Evolutionary conservation across 2,797 vertebrate species (phyloP), one percentile per base, ranked within the genome.

Genomic region (Sebastes miniatus): DNA sequence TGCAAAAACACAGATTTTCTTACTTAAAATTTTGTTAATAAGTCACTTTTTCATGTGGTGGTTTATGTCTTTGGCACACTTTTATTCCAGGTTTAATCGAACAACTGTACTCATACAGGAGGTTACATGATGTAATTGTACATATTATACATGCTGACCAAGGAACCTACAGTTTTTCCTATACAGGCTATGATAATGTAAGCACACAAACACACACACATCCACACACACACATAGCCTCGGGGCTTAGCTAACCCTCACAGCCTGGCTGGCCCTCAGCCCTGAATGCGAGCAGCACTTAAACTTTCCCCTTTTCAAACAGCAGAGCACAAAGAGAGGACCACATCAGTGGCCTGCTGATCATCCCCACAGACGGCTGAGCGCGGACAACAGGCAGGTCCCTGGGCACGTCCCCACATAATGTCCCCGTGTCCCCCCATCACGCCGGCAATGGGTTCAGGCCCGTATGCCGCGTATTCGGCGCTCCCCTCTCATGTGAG

Each of bases 271-370:
- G 80, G 87, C 83, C 91, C 89, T 93, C 89, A 88, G 80, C 86
- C 86, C 91, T 93, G 89, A 95, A 93, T 93, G 92, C 81, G 47
- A 83, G 87, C 93, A 91, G 91, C 95, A 96, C 95, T 96, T 96
- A 96, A 96, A 96, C 95, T 96, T 95, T 96, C 93, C 94, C 95
- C 95, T 94, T 94, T 95, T 96, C 92, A 95, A 95, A 93, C 87
- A 94, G 90, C 71, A 79, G 76, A 89, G 88, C 89, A 96, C 95
- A 96, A 96, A 96, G 94, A 91, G 88, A 87, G 87, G 54, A 93
- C 91, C 93, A 93, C 95, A 94, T 93, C 94, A 94, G 91, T 80
- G 83, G 93, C 89, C 90, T 88, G 89, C 92, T 89, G 92, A 87
- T 94, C 91, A 83, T 92, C 84, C 92, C 87, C 92, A 94, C 93